Evolutionary conservation across 2,888 invertebrate species (phyloP), one percentile per base, ranked within the genome.

Genomic region (Laothoe populi): DNA sequence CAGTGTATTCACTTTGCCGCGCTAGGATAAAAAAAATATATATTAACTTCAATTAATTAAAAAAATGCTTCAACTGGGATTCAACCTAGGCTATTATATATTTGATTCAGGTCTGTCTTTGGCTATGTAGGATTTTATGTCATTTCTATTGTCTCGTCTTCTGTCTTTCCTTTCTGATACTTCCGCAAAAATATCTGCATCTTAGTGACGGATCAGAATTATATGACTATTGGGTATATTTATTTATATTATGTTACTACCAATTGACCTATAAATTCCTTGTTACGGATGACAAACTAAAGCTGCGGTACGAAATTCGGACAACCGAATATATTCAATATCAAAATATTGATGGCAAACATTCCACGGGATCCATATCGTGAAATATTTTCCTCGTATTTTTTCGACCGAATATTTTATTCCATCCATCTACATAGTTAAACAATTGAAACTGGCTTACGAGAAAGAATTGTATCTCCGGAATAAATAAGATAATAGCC

Each of bases 401-500:
- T 58, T 63, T 63, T 65, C 58, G 26, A 45, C 58, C 45, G 42
- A 65, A 66, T 63, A 59, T 65, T 65, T 64, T 67, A 61, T 69
- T 58, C 66, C 65, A 35, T 11, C 57, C 23, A 63, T 63, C 60
- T 63, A 62, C 61, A 59, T 59, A 59, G 40, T 44, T 63, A 65
- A 66, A 62, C n/a, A 65, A 70, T 66, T 71, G 44, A 65, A 65
- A 68, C 57, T 62, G 61, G 53, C 60, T 67, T 63, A 63, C 40
- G 49, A 11, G 13, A 59, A 44, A 23, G 31, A 62, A 44, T 53
- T 61, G n/a, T 53, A 19, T 57, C 38, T 26, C 57, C 62, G 53
- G 66, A 69, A 66, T 59, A 65, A 67, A 67, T 65, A 26, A 60
- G 61, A 58, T 64, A 67, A 70, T 68, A 67, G 57, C 46, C 61